Percentiles rank a stretch among this genome's conserved stretches.
Evolutionary conservation across 1,140 invertebrate genomes (phyloP).

Genomic region (Conopomorpha cramerella): DNA sequence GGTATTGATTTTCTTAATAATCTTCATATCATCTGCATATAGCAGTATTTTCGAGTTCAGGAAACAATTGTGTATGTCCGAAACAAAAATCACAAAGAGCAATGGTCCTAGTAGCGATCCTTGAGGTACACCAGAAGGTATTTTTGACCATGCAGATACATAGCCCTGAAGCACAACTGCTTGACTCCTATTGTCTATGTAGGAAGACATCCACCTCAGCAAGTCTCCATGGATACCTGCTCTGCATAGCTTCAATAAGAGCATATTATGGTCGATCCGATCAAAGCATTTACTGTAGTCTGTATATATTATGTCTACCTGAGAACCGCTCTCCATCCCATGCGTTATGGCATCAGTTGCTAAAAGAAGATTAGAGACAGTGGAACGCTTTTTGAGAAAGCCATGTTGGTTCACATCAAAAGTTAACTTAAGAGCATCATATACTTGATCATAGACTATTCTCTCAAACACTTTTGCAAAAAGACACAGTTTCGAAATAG

Average conservation of each 20-base stretch:
- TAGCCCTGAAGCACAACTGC: slow-evolving; percentile 2
- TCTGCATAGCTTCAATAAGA: slow-evolving; percentile 8
- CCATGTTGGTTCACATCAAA: slow-evolving; percentile 6
- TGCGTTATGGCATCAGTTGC: slow-evolving; percentile 5
- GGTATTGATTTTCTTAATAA: no score
- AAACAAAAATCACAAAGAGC: no score
- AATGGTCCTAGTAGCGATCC: slow-evolving; percentile 3
- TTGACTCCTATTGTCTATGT: slow-evolving; percentile 3
- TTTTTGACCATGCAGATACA: slow-evolving; percentile 1
- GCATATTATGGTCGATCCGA: no score
- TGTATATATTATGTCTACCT: slow-evolving; percentile 19
- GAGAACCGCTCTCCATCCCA: slow-evolving; percentile 6
- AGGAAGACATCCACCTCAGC: slow-evolving; percentile 11
- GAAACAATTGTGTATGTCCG: slow-evolving; percentile 9
- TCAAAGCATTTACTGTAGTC: slow-evolving; percentile 22
- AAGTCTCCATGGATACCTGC: slow-evolving; percentile 7
- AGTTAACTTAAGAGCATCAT: slow-evolving; percentile 2
- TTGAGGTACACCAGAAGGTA: no score
- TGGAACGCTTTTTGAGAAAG: no score
- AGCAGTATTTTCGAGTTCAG: slow-evolving; percentile 5
- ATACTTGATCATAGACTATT: slow-evolving; percentile 7
- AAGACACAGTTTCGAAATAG: slow-evolving; percentile 7
- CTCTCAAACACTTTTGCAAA: slow-evolving; percentile 9
- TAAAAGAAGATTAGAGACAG: slow-evolving; percentile 7
- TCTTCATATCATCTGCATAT: no score